Conservation (phyloP, 1,140 invertebrate species). For the Eubasilissa regina region DNA sequence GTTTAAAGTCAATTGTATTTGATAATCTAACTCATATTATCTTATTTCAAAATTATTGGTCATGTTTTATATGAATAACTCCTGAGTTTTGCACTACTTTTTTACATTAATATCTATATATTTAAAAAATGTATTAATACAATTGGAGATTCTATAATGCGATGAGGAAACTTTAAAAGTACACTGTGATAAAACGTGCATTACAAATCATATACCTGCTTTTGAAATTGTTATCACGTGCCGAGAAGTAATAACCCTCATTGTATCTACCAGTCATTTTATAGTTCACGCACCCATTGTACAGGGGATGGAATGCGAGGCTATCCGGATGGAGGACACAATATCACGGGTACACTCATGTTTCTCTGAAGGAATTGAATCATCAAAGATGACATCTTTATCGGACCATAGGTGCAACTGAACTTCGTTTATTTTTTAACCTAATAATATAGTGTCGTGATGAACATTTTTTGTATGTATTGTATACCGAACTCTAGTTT, state of each 20-base stretch:
- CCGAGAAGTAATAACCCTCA: not conserved
- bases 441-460: conserved; percentile 1
- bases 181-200: too few species aligned
- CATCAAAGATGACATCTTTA: conserved; percentile 16
- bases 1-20: too few species aligned
- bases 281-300: conserved; percentile 32
- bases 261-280: conserved; percentile 17
- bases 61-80: too few species aligned
- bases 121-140: too few species aligned
- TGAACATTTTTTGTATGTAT: not conserved
- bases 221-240: conserved; percentile 35
- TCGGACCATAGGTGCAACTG: not conserved
- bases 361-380: conserved; percentile 26
- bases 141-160: too few species aligned
- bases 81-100: too few species aligned
- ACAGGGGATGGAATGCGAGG: conserved; percentile 20
- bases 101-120: too few species aligned
- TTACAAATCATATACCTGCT: not conserved
- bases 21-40: too few species aligned
- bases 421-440: not conserved
- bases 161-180: too few species aligned
- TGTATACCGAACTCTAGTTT: too few species aligned
- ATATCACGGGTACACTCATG: conserved; percentile 11
- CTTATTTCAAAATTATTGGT: too few species aligned
- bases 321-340: conserved; percentile 15